A percentile compares a stretch with the other conserved stretches of the same genome.
phyloP scores from a whole-genome alignment of 2,888 invertebrate species.

The Drosophila percnosoma region DNA sequence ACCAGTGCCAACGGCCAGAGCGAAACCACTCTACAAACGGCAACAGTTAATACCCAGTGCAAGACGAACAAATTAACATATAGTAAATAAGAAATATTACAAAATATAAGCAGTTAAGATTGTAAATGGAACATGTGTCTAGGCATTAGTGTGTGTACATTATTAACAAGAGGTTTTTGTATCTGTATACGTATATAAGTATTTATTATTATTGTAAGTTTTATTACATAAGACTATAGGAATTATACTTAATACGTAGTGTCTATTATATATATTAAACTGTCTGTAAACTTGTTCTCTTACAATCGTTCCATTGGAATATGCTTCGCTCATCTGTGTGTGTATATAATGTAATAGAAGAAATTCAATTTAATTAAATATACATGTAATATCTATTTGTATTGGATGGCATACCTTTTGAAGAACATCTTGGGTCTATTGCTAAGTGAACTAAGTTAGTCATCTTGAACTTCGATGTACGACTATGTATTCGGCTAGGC shows the following conservation, averaged over 20 bases:
- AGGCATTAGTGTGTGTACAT: neutral
- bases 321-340: slow-evolving; percentile 22
- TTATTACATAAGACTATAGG: slow-evolving; percentile 72
- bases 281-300: slow-evolving; percentile 49
- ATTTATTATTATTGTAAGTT: slow-evolving; percentile 49
- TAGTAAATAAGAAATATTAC: neutral
- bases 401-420: slow-evolving; percentile 42
- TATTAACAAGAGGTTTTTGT: neutral
- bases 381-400: neutral
- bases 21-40: slow-evolving; percentile 47
- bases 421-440: slow-evolving; percentile 31
- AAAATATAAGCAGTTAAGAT: neutral
- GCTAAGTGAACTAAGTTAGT: slow-evolving; percentile 51
- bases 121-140: neutral
- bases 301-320: slow-evolving; percentile 63
- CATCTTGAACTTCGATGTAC: slow-evolving; percentile 62
- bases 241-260: slow-evolving; percentile 59
- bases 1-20: neutral
- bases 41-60: slow-evolving; percentile 55
- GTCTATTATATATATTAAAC: slow-evolving; percentile 42
- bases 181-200: slow-evolving; percentile 38
- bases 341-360: slow-evolving; percentile 8
- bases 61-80: slow-evolving; percentile 20
- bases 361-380: slow-evolving; percentile 5
- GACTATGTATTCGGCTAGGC: slow-evolving; percentile 34